Evolutionary conservation across 2,113 vertebrate species (phyloP).

Genomic region (Balaeniceps rex): DNA sequence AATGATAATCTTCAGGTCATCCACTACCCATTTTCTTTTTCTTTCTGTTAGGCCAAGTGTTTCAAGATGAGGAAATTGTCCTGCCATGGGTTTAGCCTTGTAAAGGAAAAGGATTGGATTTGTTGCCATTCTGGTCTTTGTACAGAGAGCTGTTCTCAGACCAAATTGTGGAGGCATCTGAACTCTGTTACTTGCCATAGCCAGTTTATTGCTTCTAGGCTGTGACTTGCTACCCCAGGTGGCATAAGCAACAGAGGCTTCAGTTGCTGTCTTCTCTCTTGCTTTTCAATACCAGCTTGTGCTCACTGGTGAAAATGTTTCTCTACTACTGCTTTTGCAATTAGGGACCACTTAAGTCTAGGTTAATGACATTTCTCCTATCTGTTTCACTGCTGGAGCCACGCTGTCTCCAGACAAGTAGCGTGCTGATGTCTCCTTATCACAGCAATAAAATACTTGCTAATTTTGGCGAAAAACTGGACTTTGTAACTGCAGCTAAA

Average conservation of each 20-base stretch:
- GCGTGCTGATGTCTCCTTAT: background rate
- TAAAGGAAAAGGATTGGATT: background rate
- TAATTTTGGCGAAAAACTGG: background rate
- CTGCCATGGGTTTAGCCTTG: background rate
- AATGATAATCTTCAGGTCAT: slow-evolving; percentile 23
- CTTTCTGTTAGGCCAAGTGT: background rate
- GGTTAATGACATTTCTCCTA: background rate
- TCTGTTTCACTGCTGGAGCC: background rate
- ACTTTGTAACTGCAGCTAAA: background rate
- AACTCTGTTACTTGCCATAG: background rate
- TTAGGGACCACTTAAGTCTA: background rate
- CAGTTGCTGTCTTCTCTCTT: background rate
- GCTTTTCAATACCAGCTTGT: background rate
- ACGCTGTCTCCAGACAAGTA: background rate
- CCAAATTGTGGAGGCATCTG: background rate
- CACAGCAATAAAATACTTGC: background rate
- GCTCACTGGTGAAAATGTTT: background rate
- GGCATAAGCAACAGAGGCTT: background rate
- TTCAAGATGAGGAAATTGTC: background rate
- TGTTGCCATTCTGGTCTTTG: background rate
- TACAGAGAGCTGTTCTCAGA: background rate
- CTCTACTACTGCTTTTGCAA: background rate
- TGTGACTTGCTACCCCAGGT: background rate
- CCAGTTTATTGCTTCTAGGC: background rate
- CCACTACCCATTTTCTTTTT: background rate